A percentile compares a stretch with the other conserved stretches of the same genome.
phyloP scores from a whole-genome alignment of 92 coral and sea anemone genomes.

The Actinostola sp. region DNA sequence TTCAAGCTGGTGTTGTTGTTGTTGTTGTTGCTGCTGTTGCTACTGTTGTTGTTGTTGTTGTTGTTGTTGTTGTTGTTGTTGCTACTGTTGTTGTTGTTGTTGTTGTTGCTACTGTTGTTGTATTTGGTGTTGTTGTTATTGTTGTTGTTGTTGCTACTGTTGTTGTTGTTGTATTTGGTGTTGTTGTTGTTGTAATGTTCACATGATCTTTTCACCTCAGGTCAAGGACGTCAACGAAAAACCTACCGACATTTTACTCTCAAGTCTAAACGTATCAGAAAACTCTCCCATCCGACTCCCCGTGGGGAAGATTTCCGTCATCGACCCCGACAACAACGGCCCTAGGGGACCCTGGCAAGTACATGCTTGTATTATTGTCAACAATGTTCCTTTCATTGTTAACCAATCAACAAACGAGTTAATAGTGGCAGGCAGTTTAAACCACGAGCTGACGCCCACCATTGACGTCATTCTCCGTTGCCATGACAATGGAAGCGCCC shows the following conservation, averaged over 20 bases:
- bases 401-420: constrained; percentile 36
- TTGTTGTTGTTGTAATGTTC: too few relatives aligned
- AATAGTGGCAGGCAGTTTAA: constrained; percentile 56
- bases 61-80: too few relatives aligned
- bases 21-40: too few relatives aligned
- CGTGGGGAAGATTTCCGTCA: constrained; percentile 73
- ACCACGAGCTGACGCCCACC: constrained; percentile 60
- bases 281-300: constrained; percentile 68
- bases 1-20: too few relatives aligned
- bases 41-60: too few relatives aligned
- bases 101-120: too few relatives aligned
- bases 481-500: constrained; percentile 64
- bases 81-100: too few relatives aligned
- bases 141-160: too few relatives aligned
- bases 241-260: constrained; percentile 74
- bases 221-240: constrained; percentile 84
- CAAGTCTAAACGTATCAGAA: constrained; percentile 55
- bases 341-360: constrained; percentile 85
- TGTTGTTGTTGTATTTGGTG: too few relatives aligned
- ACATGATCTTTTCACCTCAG: constrained; percentile 15
- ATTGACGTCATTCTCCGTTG: constrained; percentile 75
- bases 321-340: constrained; percentile 87
- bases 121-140: too few relatives aligned
- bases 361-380: constrained; percentile 63
- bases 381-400: constrained; percentile 65